Base-by-base conservation (phyloP, 2,888 invertebrate genomes). In the Erannis defoliaria region DNA sequence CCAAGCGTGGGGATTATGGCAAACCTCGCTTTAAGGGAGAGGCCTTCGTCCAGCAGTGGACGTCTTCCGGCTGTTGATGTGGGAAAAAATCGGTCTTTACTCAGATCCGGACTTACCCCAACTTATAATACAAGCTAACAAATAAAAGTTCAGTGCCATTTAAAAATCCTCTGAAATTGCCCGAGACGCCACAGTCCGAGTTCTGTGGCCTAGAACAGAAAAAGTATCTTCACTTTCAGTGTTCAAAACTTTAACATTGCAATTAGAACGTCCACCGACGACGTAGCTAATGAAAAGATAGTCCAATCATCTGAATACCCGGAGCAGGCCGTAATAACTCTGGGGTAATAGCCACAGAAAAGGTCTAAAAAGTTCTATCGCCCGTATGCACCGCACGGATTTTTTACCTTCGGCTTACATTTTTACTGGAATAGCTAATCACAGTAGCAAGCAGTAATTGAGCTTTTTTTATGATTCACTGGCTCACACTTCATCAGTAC, bases 321-420 rank as follows among this genome's bases (percentile, higher is more conserved):
- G 33, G 10, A 35, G 19, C 38, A 40, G 18, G 51, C 12, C 33
- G 56, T 62, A 56, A 56, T 62, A 62, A 62, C 55, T 62, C 40
- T 29, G n/a, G 35, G 26, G 35, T 53, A 62, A 56, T 46, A 62
- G 51, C 46, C 46, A 48, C 66, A 64, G 60, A 61, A 61, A 62
- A 66, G 50, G 55, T 70, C 67, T 68, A 70, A 76, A 73, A 72
- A 69, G 63, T 69, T 66, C 70, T 74, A 75, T 75, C 75, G 69
- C 73, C 66, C 68, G 68, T 70, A 68, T 72, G 71, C 74, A 74
- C 73, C 67, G 70, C 68, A 72, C 70, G 71, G 69, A 68, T 70
- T 70, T 74, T 72, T 69, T 71, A 72, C 68, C 71, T 70, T 66
- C 49, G 65, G 73, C 71, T 76, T 72, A 76, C 71, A 76, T 71